These are phyloP conservation scores for Diaprepes abbreviatus DNA, from an alignment of 2,888 invertebrate species.

Conservation along the genomic window DNA sequence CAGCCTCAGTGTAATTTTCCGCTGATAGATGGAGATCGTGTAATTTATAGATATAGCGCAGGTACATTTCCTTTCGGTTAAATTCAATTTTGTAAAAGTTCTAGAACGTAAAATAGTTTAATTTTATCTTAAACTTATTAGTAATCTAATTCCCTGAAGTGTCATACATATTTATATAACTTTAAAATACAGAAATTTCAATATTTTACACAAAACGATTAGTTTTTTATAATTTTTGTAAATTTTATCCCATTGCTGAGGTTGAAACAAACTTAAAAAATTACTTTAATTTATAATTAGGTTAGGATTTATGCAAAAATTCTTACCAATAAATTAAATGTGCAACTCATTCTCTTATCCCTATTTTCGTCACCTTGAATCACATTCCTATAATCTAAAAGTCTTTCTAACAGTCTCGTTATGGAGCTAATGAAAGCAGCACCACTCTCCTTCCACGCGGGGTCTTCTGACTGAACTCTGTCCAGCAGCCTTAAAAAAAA, in stretches of 20 bases:
- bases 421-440: conserved; percentile 94
- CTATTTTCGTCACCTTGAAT: conserved; percentile 96
- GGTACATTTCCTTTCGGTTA: conserved; percentile 95
- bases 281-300: too few species aligned
- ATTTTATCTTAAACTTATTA: too few species aligned
- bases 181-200: too few species aligned
- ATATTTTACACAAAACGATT: too few species aligned
- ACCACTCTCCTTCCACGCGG: conserved; percentile 92
- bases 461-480: conserved; percentile 86
- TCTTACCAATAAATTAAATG: conserved; percentile 89
- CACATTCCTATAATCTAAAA: conserved; percentile 94
- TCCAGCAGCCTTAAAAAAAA: conserved; percentile 78
- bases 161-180: too few species aligned
- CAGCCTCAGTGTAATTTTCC: conserved; percentile 95
- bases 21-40: conserved; percentile 92
- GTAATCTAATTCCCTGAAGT: too few species aligned
- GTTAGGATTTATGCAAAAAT: too few species aligned
- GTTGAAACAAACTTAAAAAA: too few species aligned
- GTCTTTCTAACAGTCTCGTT: conserved; percentile 86
- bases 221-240: too few species aligned
- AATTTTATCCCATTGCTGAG: too few species aligned
- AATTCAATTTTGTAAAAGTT: conserved; percentile 98
- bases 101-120: too few species aligned
- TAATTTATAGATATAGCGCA: conserved; percentile 94
- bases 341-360: conserved; percentile 96